Percentiles rank a stretch among this genome's conserved stretches.
Evolutionary conservation across 2,113 vertebrate genomes (phyloP).

Genomic region (Cheirogaleus medius): DNA sequence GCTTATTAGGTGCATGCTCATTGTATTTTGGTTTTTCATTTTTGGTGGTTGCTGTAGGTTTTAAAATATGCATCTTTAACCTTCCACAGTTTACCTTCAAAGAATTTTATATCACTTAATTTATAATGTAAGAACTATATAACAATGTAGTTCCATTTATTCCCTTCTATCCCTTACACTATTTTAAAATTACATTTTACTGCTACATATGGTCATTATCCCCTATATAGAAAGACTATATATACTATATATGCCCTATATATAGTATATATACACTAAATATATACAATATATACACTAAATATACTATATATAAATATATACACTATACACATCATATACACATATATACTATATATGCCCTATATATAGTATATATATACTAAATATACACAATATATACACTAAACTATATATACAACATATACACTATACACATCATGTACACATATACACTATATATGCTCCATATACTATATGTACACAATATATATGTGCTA

Average conservation of each 20-base stretch:
- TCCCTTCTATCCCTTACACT: background rate
- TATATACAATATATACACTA: no score
- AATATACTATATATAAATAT: no score
- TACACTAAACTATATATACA: no score
- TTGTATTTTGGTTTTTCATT: background rate
- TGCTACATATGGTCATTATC: background rate
- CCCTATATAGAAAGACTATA: background rate
- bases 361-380: no score
- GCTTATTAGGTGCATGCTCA: background rate
- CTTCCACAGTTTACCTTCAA: background rate
- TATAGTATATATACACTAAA: no score
- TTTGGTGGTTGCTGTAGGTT: background rate
- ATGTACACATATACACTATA: background rate
- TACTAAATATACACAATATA: no score
- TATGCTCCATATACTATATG: no score
- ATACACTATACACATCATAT: no score
- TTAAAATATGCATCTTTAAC: constrained; percentile 1
- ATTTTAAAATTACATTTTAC: constrained; percentile 1
- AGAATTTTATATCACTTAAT: background rate
- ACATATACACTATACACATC: no score
- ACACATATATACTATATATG: background rate
- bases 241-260: background rate
- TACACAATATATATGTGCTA: no score
- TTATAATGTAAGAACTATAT: background rate
- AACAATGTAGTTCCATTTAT: background rate